Evolutionary conservation across 2,113 vertebrate genomes (phyloP).

Genomic region (Pholis gunnellus): DNA sequence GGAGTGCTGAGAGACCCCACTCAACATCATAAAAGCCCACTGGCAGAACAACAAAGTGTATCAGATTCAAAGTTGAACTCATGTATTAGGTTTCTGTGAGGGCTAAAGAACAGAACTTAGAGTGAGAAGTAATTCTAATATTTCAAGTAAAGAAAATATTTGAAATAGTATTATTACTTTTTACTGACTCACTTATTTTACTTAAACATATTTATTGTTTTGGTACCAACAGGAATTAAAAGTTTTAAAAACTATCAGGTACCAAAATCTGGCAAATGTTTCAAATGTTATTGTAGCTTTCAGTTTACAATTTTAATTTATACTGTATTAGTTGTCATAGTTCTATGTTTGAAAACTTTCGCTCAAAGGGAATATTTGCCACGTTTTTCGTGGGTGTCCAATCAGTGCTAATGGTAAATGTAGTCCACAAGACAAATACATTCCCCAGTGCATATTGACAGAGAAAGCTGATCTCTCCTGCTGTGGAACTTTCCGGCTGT

Average conservation of each 20-base stretch:
- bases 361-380: background rate
- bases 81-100: constrained; percentile 14
- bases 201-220: background rate
- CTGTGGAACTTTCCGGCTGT: background rate
- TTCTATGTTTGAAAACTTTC: background rate
- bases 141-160: background rate
- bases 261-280: background rate
- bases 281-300: background rate
- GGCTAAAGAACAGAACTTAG: background rate
- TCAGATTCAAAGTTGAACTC: constrained; percentile 26
- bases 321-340: background rate
- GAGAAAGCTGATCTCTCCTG: background rate
- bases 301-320: background rate
- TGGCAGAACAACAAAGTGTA: constrained; percentile 34
- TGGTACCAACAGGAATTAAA: background rate
- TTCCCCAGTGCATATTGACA: background rate
- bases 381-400: background rate
- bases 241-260: background rate
- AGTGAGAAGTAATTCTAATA: background rate
- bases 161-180: background rate
- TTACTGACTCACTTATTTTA: background rate
- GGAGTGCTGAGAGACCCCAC: constrained; percentile 43
- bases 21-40: constrained; percentile 29
- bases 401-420: background rate
- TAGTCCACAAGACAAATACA: background rate